phyloP scores from a whole-genome alignment of 2,797 vertebrate species.

The Emydoidea blandingii region DNA sequence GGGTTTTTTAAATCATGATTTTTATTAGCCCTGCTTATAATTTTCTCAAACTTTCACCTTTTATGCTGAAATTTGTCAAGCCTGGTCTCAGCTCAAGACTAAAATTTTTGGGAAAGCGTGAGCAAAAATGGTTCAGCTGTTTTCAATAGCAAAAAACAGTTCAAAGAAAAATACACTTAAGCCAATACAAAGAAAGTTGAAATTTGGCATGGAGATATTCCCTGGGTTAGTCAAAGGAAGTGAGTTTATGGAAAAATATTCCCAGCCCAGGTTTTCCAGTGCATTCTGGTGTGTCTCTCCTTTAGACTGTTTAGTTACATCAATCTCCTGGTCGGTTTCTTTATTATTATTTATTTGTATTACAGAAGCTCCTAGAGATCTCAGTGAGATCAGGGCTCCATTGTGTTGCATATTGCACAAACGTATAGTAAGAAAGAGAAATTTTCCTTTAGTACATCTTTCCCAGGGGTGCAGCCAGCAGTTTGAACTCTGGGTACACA shows the following conservation, averaged over 20 bases:
- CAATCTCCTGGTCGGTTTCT: not conserved
- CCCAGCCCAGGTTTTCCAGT: accelerated
- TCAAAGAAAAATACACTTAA: conserved; percentile 29
- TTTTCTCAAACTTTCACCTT: not conserved
- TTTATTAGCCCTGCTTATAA: not conserved
- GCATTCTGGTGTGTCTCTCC: accelerated
- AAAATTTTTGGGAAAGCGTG: not conserved
- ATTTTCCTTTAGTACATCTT: not conserved
- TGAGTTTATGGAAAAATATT: not conserved
- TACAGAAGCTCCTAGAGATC: not conserved
- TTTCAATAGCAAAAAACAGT: not conserved
- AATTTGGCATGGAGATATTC: not conserved
- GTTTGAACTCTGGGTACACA: not conserved
- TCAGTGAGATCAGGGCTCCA: accelerated
- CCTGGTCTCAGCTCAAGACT: not conserved
- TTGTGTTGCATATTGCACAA: not conserved
- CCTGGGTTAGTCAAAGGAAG: not conserved
- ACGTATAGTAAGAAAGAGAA: not conserved
- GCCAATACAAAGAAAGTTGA: conserved; percentile 20
- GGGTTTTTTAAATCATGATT: not conserved
- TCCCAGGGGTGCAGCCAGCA: accelerated
- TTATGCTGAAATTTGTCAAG: not conserved
- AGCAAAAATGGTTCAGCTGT: not conserved
- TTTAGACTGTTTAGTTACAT: not conserved
- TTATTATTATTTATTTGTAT: not conserved